These are phyloP conservation scores for Cantharis nigra DNA, from an alignment of 2,888 invertebrate genomes.

Conservation along the genomic window DNA sequence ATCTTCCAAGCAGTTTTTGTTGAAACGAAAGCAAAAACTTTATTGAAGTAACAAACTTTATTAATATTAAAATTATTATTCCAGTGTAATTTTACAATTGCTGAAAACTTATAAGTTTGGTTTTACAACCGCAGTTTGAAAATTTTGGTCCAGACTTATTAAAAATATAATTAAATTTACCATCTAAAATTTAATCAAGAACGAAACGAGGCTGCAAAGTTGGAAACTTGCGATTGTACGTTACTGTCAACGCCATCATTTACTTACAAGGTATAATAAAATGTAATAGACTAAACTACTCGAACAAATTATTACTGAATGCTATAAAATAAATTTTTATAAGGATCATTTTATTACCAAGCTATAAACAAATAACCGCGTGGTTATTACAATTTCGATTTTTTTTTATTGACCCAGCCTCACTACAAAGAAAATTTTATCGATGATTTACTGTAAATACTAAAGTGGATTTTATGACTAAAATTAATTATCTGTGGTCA, in stretches of 20 bases:
- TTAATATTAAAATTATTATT: not conserved
- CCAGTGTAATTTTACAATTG: not conserved
- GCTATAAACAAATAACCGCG: not conserved
- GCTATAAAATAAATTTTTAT: conserved; percentile 1
- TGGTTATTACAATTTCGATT: not conserved
- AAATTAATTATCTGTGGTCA: not conserved
- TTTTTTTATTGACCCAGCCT: not conserved
- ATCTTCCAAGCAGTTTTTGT: not conserved
- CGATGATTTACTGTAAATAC: not conserved
- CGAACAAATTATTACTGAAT: not conserved
- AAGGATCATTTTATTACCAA: not conserved
- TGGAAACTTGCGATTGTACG: not conserved
- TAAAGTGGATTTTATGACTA: not conserved
- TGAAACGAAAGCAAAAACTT: not conserved
- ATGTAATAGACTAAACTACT: not conserved
- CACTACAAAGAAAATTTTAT: not conserved
- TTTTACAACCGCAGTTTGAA: not conserved
- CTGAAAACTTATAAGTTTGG: not conserved
- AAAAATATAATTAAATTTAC: not conserved
- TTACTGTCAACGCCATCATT: conserved; percentile 2
- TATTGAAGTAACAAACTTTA: not conserved
- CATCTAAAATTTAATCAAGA: not conserved
- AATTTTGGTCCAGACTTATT: not conserved
- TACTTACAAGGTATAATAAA: not conserved
- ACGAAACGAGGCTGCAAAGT: not conserved